Evolutionary conservation across 2,888 invertebrate species (phyloP), one percentile per base, ranked within the genome.

Genomic region (Ornithoptera alexandrae): DNA sequence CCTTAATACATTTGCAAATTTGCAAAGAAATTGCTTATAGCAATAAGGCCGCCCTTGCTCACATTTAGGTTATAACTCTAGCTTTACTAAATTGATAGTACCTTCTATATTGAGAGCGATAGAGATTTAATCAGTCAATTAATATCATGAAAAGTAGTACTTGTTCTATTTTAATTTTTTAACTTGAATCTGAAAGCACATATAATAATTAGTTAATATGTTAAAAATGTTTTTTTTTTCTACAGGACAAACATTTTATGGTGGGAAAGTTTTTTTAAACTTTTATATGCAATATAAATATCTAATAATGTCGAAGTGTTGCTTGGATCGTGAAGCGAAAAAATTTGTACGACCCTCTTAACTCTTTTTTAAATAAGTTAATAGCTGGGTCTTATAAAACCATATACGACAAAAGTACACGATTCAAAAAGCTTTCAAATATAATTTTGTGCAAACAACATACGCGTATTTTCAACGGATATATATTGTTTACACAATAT

Each of bases 371-470:
- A 4, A 76, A 74, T 74, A 75, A 73, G n/a, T 39, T 69, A 63
- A 56, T 62, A 22, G 20, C 53, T 24, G 22, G 30, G 58, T 64
- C 58, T 65, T 65, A 70, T 42, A 67, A 71, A 71, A 68, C 67
- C 58, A 72, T 67, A 62, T 71, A 64, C 68, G 67, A 68, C 50
- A 72, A 72, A 71, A 69, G 69, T 65, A 72, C 69, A 75, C 71
- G 72, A 70, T 71, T 65, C 67, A 74, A 76, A 74, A 78, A 79
- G 76, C 78, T 65, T 77, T 77, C 73, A 72, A 74, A 71, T 73
- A 77, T 77, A 74, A 75, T 73, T 71, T 74, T 76, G 75, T 73
- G 67, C 77, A 75, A 74, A 75, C 65, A 53, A 53, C 18, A 22
- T 39, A 12, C 22, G 22, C 18, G 59, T 50, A 18, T 18, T 53